These are phyloP conservation scores for Hydractinia echinata DNA, from an alignment of 30 jellyfish, hydroid and myxozoan species.

Conservation along the genomic window DNA sequence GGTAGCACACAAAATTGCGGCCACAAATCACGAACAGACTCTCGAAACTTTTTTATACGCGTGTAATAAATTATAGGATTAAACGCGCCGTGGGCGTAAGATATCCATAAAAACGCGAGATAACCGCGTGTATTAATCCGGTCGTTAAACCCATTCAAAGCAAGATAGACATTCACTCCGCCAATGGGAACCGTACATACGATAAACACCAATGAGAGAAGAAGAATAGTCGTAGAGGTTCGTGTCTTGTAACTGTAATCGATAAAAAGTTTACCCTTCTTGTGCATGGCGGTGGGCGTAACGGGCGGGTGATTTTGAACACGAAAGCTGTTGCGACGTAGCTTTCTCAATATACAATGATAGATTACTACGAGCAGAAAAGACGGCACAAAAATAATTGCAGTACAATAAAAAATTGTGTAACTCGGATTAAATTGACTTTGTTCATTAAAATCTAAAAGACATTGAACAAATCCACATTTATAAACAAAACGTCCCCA, in stretches of 20 bases:
- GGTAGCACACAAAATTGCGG: constrained; percentile 46
- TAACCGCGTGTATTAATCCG: constrained; percentile 26
- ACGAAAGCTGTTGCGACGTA: constrained; percentile 79
- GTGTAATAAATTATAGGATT: constrained; percentile 62
- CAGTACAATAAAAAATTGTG: constrained; percentile 12
- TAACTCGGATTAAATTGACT: background rate
- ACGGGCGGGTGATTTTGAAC: constrained; percentile 94
- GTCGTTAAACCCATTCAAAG: constrained; percentile 25
- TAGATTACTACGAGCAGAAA: constrained; percentile 38
- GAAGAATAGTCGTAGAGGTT: constrained; percentile 73
- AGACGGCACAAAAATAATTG: constrained; percentile 51
- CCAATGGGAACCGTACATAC: constrained; percentile 59
- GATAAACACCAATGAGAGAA: constrained; percentile 51
- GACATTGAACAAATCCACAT: constrained; percentile 63
- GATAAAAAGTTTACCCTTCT: constrained; percentile 63
- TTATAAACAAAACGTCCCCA: constrained; percentile 46
- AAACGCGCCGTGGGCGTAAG: constrained; percentile 55
- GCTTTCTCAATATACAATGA: constrained; percentile 74
- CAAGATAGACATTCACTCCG: constrained; percentile 36
- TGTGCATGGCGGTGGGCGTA: constrained; percentile 90
- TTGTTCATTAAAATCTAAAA: constrained; percentile 11
- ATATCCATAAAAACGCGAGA: constrained; percentile 42
- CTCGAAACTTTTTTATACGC: constrained; percentile 72
- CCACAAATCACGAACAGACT: constrained; percentile 56
- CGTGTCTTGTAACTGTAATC: constrained; percentile 91